Conservation (phyloP, 2,113 vertebrate genomes). For the Nannospalax galili region DNA sequence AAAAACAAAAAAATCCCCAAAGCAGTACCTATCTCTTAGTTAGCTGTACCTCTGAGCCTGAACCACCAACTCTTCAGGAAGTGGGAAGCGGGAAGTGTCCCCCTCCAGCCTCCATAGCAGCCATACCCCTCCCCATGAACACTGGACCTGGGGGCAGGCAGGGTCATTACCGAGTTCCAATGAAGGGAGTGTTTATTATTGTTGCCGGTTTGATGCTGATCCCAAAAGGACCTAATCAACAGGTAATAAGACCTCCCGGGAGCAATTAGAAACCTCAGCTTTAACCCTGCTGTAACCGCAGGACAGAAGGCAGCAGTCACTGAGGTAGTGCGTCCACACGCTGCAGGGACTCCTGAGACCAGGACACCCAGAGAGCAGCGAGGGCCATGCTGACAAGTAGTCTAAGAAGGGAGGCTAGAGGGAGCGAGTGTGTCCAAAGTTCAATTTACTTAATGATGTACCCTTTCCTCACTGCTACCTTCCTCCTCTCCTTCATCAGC, state of each 20-base stretch:
- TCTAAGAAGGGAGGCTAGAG: background rate
- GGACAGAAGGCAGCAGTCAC: conserved; percentile 47
- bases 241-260: conserved; percentile 94
- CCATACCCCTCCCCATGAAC: conserved; percentile 16
- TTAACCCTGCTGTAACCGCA: conserved; percentile 90
- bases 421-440: background rate
- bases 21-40: background rate
- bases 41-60: background rate
- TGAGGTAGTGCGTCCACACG: background rate
- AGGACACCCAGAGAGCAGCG: background rate
- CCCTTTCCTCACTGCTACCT: background rate
- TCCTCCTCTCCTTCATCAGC: background rate
- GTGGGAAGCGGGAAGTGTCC: no score
- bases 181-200: conserved; percentile 90
- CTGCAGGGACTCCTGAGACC: no score
- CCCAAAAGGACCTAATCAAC: conserved; percentile 96
- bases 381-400: background rate
- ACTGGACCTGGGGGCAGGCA: conserved; percentile 66
- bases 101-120: background rate
- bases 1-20: background rate
- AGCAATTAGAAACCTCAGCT: conserved; percentile 93
- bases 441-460: background rate
- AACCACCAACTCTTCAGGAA: background rate
- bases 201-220: conserved; percentile 90
- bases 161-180: conserved; percentile 79